Evolutionary conservation across 2,113 vertebrate genomes (phyloP).

Genomic region (Zosterops borbonicus): DNA sequence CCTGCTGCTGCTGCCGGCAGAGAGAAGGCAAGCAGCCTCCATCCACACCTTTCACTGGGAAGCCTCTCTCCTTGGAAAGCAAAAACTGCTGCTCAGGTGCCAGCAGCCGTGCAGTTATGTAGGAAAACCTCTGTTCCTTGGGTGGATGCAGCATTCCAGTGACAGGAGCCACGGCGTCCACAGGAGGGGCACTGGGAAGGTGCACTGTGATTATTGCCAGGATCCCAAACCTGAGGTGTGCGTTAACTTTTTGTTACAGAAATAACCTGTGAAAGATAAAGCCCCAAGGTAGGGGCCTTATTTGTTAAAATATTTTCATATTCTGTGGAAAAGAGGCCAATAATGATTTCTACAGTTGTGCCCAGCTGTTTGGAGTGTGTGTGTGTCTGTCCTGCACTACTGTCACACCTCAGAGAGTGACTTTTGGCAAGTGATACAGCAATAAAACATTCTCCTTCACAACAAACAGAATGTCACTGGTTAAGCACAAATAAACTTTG

Average conservation of each 20-base stretch:
- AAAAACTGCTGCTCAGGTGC: background rate
- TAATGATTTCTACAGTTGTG: background rate
- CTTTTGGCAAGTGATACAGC: background rate
- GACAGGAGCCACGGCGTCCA: background rate
- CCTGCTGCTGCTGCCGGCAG: background rate
- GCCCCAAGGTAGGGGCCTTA: background rate
- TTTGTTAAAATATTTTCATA: background rate
- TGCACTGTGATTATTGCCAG: background rate
- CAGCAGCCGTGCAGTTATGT: accelerated
- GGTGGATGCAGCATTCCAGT: background rate
- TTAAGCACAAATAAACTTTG: background rate
- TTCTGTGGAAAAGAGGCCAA: background rate
- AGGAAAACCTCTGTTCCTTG: background rate
- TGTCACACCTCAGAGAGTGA: background rate
- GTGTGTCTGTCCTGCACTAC: background rate
- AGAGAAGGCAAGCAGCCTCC: background rate
- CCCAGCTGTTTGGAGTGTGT: background rate
- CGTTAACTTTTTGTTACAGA: background rate
- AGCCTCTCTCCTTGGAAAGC: background rate
- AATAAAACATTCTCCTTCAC: background rate
- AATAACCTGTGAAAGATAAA: background rate
- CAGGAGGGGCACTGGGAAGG: background rate
- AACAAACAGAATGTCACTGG: background rate
- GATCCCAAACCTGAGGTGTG: background rate
- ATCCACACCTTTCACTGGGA: background rate